Percentiles rank a stretch among this genome's conserved stretches.
Evolutionary conservation across 53 echinoderm and acorn worm species (phyloP).

Genomic region (Arbacia lixula): DNA sequence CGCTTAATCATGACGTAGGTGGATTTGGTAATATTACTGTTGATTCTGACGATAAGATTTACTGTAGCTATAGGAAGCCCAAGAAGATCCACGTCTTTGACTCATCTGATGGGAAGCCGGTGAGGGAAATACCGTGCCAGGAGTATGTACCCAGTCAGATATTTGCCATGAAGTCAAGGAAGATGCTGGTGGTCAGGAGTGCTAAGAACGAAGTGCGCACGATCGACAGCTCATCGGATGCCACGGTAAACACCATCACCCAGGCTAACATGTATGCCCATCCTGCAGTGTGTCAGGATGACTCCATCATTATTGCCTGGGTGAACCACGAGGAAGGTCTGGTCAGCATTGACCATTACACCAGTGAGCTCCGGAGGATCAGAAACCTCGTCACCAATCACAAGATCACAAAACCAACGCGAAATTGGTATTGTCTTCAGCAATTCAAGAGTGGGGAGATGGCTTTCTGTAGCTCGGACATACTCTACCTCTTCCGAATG

Average conservation of each 20-base stretch:
- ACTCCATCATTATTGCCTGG: constrained; percentile 35
- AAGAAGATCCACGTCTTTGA: constrained; percentile 9
- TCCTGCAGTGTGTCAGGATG: constrained; percentile 11
- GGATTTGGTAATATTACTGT: background rate
- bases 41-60: background rate
- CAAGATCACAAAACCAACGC: background rate
- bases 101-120: background rate
- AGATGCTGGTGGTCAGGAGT: background rate
- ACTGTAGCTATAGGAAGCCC: background rate
- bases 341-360: constrained; percentile 12
- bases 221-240: background rate
- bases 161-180: background rate
- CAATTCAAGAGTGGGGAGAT: constrained; percentile 26
- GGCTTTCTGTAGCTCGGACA: constrained; percentile 19
- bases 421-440: constrained; percentile 4
- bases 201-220: background rate
- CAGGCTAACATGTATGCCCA: no score
- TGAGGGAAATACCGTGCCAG: background rate
- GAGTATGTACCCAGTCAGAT: constrained; percentile 16
- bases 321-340: background rate
- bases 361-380: background rate
- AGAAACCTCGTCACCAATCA: background rate
- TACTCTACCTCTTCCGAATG: constrained; percentile 21
- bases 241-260: background rate
- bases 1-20: background rate